Conservation (phyloP, 2,113 vertebrate genomes). For the Tyto alba region DNA sequence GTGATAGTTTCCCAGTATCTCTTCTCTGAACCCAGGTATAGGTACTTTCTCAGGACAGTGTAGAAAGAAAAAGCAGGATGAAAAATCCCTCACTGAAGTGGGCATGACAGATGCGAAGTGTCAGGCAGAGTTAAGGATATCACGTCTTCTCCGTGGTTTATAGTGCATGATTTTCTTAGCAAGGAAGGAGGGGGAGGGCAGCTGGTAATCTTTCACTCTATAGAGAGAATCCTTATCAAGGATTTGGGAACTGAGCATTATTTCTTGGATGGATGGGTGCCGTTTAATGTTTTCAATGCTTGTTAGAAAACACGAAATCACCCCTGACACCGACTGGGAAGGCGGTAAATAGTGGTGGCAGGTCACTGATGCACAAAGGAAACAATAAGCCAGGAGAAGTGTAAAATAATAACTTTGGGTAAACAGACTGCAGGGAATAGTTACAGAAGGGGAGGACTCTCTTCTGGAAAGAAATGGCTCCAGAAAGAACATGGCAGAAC, state of each 20-base stretch:
- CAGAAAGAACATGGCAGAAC: background rate
- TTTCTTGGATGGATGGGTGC: background rate
- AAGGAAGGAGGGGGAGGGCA: background rate
- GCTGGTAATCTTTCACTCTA: background rate
- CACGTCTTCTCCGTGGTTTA: background rate
- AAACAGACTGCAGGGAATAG: background rate
- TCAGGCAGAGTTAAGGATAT: background rate
- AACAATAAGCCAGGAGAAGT: background rate
- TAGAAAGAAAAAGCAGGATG: background rate
- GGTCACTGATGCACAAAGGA: background rate
- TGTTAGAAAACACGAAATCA: background rate
- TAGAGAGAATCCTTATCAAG: background rate
- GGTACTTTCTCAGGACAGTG: background rate
- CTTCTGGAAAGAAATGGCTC: background rate
- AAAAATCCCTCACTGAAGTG: background rate
- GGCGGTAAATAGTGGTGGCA: rapidly evolving
- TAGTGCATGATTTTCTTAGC: background rate
- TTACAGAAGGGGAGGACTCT: background rate
- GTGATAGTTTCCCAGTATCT: background rate
- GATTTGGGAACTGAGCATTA: background rate
- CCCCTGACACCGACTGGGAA: background rate
- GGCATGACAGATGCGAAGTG: background rate
- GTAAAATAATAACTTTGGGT: background rate
- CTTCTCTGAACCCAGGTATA: background rate
- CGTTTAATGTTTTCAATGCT: background rate